Evolutionary conservation across 2,888 invertebrate species (phyloP).

Genomic region (Gasteruption jaculator): DNA sequence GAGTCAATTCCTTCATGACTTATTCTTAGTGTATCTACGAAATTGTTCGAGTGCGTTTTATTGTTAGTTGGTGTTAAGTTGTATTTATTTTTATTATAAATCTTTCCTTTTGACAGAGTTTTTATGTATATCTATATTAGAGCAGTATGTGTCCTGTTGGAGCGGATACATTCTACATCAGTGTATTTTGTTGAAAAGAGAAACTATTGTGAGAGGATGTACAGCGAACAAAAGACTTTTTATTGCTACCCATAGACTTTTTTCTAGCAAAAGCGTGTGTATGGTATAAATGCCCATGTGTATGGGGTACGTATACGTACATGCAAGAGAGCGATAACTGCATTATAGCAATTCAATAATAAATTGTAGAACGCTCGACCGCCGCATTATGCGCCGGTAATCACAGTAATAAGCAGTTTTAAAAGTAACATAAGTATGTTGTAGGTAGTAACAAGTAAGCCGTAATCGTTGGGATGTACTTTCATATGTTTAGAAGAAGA

Average conservation of each 20-base stretch:
- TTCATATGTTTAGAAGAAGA: constrained; percentile 21
- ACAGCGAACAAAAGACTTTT: constrained; percentile 14
- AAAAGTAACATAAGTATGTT: constrained; percentile 46
- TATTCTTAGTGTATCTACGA: too few relatives aligned
- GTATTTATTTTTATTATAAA: too few relatives aligned
- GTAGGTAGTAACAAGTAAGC: constrained; percentile 47
- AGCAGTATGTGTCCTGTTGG: too few relatives aligned
- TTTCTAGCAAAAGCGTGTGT: constrained; percentile 17
- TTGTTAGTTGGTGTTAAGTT: too few relatives aligned
- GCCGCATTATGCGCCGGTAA: constrained; percentile 44
- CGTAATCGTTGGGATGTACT: constrained; percentile 39
- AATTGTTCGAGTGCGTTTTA: too few relatives aligned
- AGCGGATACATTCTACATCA: too few relatives aligned
- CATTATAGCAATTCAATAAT: constrained; percentile 47
- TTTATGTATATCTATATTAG: too few relatives aligned
- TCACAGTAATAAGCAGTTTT: constrained; percentile 48
- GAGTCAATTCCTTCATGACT: too few relatives aligned
- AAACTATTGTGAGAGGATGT: too few relatives aligned
- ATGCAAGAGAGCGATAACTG: constrained; percentile 22
- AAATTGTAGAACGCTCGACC: constrained; percentile 42
- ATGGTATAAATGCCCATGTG: constrained; percentile 14
- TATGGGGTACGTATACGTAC: constrained; percentile 6
- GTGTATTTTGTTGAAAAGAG: too few relatives aligned
- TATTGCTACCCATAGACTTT: constrained; percentile 14
- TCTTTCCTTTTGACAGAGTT: too few relatives aligned